These are phyloP conservation scores for Tamandua tetradactyla DNA, from an alignment of 2,797 vertebrate genomes.

Conservation along the genomic window DNA sequence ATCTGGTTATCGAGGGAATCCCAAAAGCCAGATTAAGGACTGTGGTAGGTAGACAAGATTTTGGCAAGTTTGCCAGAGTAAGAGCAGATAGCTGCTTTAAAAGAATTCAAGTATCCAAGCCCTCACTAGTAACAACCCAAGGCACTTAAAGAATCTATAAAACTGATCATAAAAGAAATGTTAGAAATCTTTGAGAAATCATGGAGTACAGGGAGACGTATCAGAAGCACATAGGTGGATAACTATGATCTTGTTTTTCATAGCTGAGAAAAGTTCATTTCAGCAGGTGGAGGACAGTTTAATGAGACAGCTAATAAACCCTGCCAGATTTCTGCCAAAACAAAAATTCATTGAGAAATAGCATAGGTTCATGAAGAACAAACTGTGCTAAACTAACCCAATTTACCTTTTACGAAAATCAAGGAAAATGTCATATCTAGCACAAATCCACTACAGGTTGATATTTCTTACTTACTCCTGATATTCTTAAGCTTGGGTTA, in stretches of 20 bases:
- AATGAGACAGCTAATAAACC: not conserved
- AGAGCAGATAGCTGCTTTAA: not conserved
- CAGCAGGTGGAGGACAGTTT: not conserved
- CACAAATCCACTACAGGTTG: not conserved
- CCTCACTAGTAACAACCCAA: not conserved
- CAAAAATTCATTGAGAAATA: not conserved
- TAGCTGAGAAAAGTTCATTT: not conserved
- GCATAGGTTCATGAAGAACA: not conserved
- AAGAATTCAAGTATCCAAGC: not conserved
- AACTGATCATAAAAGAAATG: not conserved
- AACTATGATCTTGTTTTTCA: not conserved
- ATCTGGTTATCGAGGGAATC: not conserved
- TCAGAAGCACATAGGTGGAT: not conserved
- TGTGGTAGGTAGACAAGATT: not conserved
- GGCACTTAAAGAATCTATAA: not conserved
- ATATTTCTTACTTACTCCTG: not conserved
- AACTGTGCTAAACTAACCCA: not conserved
- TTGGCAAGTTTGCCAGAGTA: not conserved
- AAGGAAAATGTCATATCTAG: not conserved
- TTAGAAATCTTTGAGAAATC: not conserved
- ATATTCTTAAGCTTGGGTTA: not conserved
- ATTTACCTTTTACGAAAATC: not conserved
- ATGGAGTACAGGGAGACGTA: not conserved
- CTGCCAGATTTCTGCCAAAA: constrained; percentile 24
- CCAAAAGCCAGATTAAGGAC: not conserved